Conservation (phyloP, 2,888 invertebrate genomes). For the Pseudolycoriella hygida region DNA sequence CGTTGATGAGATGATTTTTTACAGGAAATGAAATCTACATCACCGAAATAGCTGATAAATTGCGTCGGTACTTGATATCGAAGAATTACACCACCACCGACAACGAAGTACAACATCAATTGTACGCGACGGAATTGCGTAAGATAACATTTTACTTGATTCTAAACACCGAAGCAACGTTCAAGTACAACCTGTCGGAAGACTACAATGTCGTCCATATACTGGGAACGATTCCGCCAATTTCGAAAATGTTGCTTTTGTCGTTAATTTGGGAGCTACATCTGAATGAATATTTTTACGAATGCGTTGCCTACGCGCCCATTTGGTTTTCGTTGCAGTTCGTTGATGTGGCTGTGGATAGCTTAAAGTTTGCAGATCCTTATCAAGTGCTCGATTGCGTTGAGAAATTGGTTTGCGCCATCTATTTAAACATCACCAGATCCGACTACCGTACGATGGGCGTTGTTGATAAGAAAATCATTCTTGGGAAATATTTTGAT, state of each 20-base stretch:
- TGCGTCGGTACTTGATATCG: conserved; percentile 13
- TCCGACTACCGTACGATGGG: conserved; percentile 16
- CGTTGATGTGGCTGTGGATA: conserved; percentile 16
- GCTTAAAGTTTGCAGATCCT: conserved; percentile 17
- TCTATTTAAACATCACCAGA: conserved; percentile 17
- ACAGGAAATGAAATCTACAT: conserved; percentile 19
- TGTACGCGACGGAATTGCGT: conserved; percentile 13
- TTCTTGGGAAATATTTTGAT: conserved; percentile 17
- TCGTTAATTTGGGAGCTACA: conserved; percentile 18
- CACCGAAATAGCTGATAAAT: conserved; percentile 15
- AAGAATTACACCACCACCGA: conserved; percentile 12
- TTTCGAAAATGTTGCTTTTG: conserved; percentile 19
- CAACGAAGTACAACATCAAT: conserved; percentile 10
- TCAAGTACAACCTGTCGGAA: conserved; percentile 17
- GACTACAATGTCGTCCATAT: conserved; percentile 17
- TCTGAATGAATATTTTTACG: conserved; percentile 18
- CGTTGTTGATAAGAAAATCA: conserved; percentile 17
- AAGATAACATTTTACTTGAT: conserved; percentile 20
- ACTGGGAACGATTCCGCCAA: conserved; percentile 16
- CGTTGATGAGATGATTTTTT: not conserved
- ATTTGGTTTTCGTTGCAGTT: conserved; percentile 21
- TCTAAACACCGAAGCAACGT: conserved; percentile 19
- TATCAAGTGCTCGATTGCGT: conserved; percentile 18
- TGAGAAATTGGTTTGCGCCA: conserved; percentile 15
- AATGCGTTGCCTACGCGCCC: conserved; percentile 17